Conservation (phyloP, 2,888 invertebrate genomes). For the Tetanocera ferruginea region DNA sequence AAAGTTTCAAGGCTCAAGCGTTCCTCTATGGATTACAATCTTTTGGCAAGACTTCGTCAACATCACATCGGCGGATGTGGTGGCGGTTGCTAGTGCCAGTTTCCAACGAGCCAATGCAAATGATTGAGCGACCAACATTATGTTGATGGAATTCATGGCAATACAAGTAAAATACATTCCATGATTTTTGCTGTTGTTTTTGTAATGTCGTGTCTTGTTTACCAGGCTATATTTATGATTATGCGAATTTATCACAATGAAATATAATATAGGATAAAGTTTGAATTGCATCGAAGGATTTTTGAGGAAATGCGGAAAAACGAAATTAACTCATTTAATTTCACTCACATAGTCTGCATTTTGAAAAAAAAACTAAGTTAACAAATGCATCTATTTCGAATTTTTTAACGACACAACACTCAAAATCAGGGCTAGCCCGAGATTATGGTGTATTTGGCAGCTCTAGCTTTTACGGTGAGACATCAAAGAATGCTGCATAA, state of each 20-base stretch:
- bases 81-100: slow-evolving; percentile 33
- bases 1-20: background rate
- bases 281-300: background rate
- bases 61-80: slow-evolving; percentile 17
- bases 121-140: slow-evolving; percentile 52
- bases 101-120: slow-evolving; percentile 28
- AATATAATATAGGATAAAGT: background rate
- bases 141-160: slow-evolving; percentile 51
- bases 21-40: slow-evolving; percentile 10
- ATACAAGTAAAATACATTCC: slow-evolving; percentile 32
- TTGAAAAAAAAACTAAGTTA: too few relatives aligned
- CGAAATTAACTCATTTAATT: too few relatives aligned
- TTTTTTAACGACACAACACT: too few relatives aligned
- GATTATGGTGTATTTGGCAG: background rate
- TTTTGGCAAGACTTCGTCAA: background rate
- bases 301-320: background rate
- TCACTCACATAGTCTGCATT: too few relatives aligned
- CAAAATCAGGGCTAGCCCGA: background rate
- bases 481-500: slow-evolving; percentile 22
- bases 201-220: slow-evolving; percentile 48
- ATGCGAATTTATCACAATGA: background rate
- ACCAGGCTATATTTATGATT: background rate
- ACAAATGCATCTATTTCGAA: too few relatives aligned
- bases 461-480: background rate
- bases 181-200: slow-evolving; percentile 23